phyloP scores from a whole-genome alignment of 1,140 invertebrate species.

The Zophobas atratus region DNA sequence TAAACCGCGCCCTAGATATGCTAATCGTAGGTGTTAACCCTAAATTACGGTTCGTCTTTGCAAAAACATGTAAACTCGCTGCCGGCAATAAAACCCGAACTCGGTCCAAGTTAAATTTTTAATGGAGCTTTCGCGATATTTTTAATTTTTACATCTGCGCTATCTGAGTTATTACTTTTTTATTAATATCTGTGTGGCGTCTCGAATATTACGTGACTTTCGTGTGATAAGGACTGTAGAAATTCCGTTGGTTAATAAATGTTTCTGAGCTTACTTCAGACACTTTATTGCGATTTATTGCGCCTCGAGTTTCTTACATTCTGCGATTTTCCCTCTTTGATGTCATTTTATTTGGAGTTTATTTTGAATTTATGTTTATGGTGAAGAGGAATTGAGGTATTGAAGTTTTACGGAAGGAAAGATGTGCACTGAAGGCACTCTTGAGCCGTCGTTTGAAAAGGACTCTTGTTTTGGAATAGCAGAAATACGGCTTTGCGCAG shows the following conservation, averaged over 20 bases:
- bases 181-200: neutral
- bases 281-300: neutral
- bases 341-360: neutral
- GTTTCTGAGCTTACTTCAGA: neutral
- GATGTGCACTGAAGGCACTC: too few species aligned
- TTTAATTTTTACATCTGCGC: conserved; percentile 10
- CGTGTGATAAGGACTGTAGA: neutral
- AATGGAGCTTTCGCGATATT: neutral
- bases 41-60: neutral
- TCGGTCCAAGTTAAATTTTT: neutral
- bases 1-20: neutral
- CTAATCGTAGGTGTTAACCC: neutral
- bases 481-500: too few species aligned
- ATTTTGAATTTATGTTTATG: neutral
- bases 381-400: neutral
- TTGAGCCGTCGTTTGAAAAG: too few species aligned
- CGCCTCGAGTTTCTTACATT: neutral
- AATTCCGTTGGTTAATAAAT: neutral
- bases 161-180: neutral
- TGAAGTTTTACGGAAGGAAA: too few species aligned
- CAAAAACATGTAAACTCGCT: conserved; percentile 2
- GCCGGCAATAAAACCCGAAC: neutral
- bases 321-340: neutral
- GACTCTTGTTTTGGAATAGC: too few species aligned
- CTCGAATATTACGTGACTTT: neutral